phyloP scores from a whole-genome alignment of 1,140 invertebrate genomes.

The Hypsibius dujardini region DNA sequence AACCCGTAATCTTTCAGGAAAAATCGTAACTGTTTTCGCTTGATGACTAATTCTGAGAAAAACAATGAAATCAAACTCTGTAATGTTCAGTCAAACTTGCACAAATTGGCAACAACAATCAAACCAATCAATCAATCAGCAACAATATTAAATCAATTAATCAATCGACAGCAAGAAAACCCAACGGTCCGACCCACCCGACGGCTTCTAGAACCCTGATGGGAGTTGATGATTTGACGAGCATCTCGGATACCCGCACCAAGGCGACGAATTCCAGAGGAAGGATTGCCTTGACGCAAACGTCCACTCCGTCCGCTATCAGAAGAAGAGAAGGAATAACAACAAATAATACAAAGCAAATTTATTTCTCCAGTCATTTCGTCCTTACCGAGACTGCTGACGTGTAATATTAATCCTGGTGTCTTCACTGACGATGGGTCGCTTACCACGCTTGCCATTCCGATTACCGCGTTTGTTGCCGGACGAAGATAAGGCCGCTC shows the following conservation, averaged over 20 bases:
- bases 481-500: no score
- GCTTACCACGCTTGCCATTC: no score
- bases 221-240: background rate
- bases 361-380: background rate
- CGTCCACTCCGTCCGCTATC: background rate
- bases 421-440: background rate
- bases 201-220: background rate
- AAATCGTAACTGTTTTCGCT: background rate
- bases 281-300: background rate
- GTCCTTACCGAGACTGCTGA: background rate
- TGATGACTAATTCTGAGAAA: background rate
- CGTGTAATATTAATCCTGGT: background rate
- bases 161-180: background rate
- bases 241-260: background rate
- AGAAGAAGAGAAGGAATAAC: background rate
- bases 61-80: background rate
- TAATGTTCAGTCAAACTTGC: no score
- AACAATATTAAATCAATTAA: no score
- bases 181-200: background rate
- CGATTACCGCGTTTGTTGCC: no score
- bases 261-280: background rate
- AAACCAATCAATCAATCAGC: no score
- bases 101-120: no score
- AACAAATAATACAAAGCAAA: background rate
- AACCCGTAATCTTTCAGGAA: background rate